Base-by-base conservation (phyloP, 64 coral and sea anemone species). In the Montipora capricornis region DNA sequence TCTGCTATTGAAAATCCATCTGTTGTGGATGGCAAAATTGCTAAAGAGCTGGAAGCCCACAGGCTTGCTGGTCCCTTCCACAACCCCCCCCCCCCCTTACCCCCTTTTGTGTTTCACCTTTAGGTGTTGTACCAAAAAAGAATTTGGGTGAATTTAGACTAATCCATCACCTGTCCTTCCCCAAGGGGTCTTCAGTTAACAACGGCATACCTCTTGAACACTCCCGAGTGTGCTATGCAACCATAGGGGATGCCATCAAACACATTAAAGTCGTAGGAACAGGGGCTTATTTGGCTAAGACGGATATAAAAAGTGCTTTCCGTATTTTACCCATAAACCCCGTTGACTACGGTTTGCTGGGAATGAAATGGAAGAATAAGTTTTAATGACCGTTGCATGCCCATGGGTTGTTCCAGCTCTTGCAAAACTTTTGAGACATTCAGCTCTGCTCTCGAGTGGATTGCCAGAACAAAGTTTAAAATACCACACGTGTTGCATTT, bases 401-500 rank as follows among this genome's bases (percentile, higher is more conserved):
- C 60, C 15, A 64, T 64, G 60, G 60, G 8, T 57, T 57, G 6
- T 57, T 57, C 53, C 53, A 57, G 53, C 53, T 57, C 53, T 64
- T 64, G 60, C 60, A 14, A 64, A 64, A 64, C 60, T 64, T 64
- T 64, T 64, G 60, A 64, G 13, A 64, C 60, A 64, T 64, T 64
- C 73, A 87, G 84, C 8, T 73, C 84, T 73, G 66, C 66, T 44
- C 17, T 87, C 0, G 64, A 87, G 64, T 87, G 84, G 84, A 70
- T 75, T 19, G 84, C 84, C 9, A 26, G 47, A 9, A 73, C 84
- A 49, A 69, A 73, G 9, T 87, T 87, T 49, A 74, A 74, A 44
- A 87, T 87, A 87, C 20, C 3, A 37, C 22, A 87, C 16, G 48
- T 70, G 62, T 47, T 87, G 62, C 68, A 87, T 46, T 47, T 87